Percentiles rank a stretch among this genome's conserved stretches.
These are phyloP conservation scores for Nerophis ophidion DNA, from an alignment of 2,113 vertebrate species.

Conservation along the genomic window DNA sequence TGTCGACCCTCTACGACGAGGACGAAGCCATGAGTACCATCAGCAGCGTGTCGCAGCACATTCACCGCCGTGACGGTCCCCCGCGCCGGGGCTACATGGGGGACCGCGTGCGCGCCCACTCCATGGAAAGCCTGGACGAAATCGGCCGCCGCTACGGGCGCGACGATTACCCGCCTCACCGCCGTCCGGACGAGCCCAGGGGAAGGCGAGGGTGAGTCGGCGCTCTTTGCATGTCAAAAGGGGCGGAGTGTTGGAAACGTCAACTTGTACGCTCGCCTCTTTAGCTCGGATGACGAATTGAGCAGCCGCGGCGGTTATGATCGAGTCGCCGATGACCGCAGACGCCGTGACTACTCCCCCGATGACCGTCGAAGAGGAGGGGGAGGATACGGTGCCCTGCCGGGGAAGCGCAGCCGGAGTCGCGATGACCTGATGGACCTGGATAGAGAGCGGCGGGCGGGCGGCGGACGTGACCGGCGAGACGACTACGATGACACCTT, in stretches of 20 bases:
- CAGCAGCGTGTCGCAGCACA: slow-evolving; percentile 75
- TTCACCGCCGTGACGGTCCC: slow-evolving; percentile 42
- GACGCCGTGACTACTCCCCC: slow-evolving; percentile 64
- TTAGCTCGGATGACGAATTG: slow-evolving; percentile 69
- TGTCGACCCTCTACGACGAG: slow-evolving; percentile 66
- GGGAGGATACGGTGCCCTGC: slow-evolving; percentile 22
- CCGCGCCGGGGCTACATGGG: slow-evolving; percentile 41
- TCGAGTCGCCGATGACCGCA: slow-evolving; percentile 53
- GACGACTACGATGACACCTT: slow-evolving; percentile 75
- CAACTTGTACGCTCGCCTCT: not conserved
- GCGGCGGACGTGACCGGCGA: slow-evolving; percentile 24
- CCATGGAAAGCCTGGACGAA: slow-evolving; percentile 83
- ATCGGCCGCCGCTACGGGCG: slow-evolving; percentile 53
- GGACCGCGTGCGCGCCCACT: slow-evolving; percentile 66
- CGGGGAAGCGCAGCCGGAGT: slow-evolving; percentile 74
- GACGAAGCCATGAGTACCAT: slow-evolving; percentile 76
- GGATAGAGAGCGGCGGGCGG: slow-evolving; percentile 41
- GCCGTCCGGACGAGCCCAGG: slow-evolving; percentile 54
- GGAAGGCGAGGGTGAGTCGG: slow-evolving; percentile 65
- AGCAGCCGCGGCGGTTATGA: slow-evolving; percentile 62
- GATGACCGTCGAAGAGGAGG: slow-evolving; percentile 35
- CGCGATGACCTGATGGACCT: slow-evolving; percentile 78
- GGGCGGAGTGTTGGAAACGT: not conserved
- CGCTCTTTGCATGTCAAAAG: not conserved
- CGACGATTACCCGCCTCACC: slow-evolving; percentile 39